These are phyloP conservation scores for Caenorhabditis tropicalis DNA, from an alignment of 1,140 invertebrate species.

Conservation along the genomic window DNA sequence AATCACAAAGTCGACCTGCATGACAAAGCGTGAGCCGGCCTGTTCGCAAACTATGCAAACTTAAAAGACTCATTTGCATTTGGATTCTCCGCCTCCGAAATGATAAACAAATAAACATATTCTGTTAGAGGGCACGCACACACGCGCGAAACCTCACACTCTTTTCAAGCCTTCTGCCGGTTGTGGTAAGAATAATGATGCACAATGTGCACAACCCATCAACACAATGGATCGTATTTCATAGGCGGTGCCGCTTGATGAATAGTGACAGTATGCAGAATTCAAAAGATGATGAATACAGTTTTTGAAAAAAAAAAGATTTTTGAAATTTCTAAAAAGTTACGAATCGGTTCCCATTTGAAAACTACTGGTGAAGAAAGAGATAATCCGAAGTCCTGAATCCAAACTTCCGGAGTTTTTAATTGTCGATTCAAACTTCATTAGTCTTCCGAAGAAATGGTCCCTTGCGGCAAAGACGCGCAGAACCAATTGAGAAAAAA, in stretches of 20 bases:
- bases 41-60: slow-evolving; percentile 30
- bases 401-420: not conserved
- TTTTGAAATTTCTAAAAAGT: not conserved
- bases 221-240: slow-evolving; percentile 35
- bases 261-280: not conserved
- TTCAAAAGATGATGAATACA: not conserved
- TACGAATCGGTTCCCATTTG: too few species aligned
- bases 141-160: slow-evolving; percentile 38
- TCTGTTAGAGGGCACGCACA: not conserved
- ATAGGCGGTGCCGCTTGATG: slow-evolving; percentile 12
- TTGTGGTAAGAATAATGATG: not conserved
- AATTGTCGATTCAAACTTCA: not conserved
- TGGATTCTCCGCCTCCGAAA: not conserved
- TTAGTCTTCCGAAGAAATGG: not conserved
- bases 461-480: not conserved
- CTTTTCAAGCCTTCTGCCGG: slow-evolving; percentile 16
- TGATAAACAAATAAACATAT: slow-evolving; percentile 43
- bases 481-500: slow-evolving; percentile 2
- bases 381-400: too few species aligned
- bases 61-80: slow-evolving; percentile 37
- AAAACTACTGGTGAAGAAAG: too few species aligned
- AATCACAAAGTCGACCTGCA: not conserved
- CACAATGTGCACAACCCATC: slow-evolving; percentile 26
- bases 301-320: not conserved
- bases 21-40: not conserved